phyloP scores from a whole-genome alignment of 2,888 invertebrate genomes.

The Drosophila tanythrix region DNA sequence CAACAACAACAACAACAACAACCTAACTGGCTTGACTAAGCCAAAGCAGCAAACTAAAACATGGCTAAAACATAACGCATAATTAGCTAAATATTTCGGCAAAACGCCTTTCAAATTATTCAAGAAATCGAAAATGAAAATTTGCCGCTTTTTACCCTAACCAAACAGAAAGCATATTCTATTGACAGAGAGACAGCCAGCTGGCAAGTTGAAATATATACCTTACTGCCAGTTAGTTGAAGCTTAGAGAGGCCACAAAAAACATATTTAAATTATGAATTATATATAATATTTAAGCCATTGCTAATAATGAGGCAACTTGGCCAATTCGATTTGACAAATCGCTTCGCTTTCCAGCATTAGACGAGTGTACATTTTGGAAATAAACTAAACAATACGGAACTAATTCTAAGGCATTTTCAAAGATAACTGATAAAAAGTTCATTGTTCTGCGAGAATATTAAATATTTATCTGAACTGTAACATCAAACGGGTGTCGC shows the following conservation, averaged over 20 bases:
- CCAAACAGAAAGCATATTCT: neutral
- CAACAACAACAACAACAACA: slow-evolving; percentile 18
- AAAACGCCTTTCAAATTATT: slow-evolving; percentile 32
- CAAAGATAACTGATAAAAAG: neutral
- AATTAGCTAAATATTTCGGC: slow-evolving; percentile 31
- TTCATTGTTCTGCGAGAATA: neutral
- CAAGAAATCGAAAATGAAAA: slow-evolving; percentile 34
- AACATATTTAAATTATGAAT: neutral
- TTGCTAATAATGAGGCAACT: too few species aligned
- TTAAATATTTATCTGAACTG: neutral
- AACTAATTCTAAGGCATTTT: neutral
- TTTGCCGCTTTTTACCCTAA: neutral
- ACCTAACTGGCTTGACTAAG: neutral
- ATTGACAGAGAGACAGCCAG: neutral
- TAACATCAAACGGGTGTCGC: neutral
- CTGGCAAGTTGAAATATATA: neutral
- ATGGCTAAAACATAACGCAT: slow-evolving; percentile 32
- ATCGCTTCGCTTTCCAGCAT: neutral
- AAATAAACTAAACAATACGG: neutral
- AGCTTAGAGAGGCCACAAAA: neutral
- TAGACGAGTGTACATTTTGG: neutral
- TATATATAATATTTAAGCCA: too few species aligned
- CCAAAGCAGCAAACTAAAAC: slow-evolving; percentile 18
- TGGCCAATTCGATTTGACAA: neutral
- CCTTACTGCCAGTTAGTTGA: neutral